phyloP scores from a whole-genome alignment of 92 coral and sea anemone genomes.

The Epizoanthus ramosus region DNA sequence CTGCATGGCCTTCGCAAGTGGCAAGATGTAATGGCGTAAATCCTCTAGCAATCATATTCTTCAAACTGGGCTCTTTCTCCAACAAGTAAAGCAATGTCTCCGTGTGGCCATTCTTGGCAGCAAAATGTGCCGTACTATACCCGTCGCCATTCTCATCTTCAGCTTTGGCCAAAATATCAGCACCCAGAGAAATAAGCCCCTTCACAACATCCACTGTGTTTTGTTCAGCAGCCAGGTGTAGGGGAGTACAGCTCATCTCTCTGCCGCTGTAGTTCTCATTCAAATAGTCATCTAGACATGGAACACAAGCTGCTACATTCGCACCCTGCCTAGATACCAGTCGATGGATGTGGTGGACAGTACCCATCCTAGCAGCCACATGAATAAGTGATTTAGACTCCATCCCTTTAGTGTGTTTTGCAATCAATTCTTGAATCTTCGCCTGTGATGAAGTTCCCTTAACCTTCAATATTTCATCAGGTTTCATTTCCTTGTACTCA shows the following conservation, averaged over 20 bases:
- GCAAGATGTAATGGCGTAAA: conserved; percentile 43
- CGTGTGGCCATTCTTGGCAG: conserved; percentile 40
- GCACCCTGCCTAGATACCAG: conserved; percentile 24
- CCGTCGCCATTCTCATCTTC: conserved; percentile 6
- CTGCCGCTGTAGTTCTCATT: neutral
- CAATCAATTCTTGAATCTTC: conserved; percentile 10
- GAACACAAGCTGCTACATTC: neutral
- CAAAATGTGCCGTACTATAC: conserved; percentile 14
- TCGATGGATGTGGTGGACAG: conserved; percentile 3
- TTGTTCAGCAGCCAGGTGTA: conserved; percentile 36
- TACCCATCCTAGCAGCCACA: conserved; percentile 27
- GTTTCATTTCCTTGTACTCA: conserved; percentile 32
- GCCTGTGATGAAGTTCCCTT: neutral
- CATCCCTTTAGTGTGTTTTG: neutral
- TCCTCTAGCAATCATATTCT: conserved; percentile 14
- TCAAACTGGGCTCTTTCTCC: conserved; percentile 34
- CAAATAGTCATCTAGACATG: conserved; percentile 17
- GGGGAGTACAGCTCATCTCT: neutral
- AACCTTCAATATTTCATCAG: conserved; percentile 15
- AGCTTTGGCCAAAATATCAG: neutral
- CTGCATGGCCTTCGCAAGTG: conserved; percentile 13
- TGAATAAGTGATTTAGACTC: conserved; percentile 6
- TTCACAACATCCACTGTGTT: conserved; percentile 23
- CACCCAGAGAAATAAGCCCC: conserved; percentile 17
- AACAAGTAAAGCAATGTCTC: conserved; percentile 5